phyloP scores from a whole-genome alignment of 2,888 invertebrate genomes.

The Mesorhabditis sp. region DNA sequence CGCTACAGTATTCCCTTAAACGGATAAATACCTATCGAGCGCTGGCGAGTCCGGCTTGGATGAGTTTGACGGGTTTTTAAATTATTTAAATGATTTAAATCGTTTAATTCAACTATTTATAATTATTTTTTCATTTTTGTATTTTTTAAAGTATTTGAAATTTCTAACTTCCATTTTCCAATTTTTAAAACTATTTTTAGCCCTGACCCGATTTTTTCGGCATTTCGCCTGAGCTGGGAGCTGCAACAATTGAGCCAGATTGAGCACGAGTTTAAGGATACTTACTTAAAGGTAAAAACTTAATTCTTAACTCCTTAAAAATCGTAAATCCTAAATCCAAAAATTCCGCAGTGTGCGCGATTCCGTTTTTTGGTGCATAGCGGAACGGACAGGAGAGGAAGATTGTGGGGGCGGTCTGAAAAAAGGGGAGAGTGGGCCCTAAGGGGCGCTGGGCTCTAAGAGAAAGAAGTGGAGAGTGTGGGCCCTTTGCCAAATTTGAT shows the following conservation, averaged over 20 bases:
- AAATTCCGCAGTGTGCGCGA: no score
- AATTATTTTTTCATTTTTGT: background rate
- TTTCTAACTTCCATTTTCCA: background rate
- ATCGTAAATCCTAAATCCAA: no score
- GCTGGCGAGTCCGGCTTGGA: conserved; percentile 65
- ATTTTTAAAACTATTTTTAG: conserved; percentile 34
- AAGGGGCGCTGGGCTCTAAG: no score
- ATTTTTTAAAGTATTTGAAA: background rate
- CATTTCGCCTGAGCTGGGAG: conserved; percentile 64
- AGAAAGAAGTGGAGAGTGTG: no score
- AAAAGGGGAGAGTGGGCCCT: no score
- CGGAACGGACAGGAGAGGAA: no score
- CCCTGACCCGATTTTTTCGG: conserved; percentile 64
- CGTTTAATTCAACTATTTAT: background rate
- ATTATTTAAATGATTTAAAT: background rate
- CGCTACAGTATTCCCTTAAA: conserved; percentile 63
- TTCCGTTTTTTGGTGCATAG: no score
- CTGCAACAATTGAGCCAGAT: conserved; percentile 62
- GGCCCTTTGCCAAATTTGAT: no score
- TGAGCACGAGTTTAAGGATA: conserved; percentile 65
- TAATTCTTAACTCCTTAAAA: background rate
- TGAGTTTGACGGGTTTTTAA: conserved; percentile 61
- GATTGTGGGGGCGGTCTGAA: no score
- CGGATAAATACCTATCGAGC: conserved; percentile 62
- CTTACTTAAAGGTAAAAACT: conserved; percentile 31